Evolutionary conservation across 2,113 vertebrate species (phyloP).

Genomic region (Hyperopisus bebe): DNA sequence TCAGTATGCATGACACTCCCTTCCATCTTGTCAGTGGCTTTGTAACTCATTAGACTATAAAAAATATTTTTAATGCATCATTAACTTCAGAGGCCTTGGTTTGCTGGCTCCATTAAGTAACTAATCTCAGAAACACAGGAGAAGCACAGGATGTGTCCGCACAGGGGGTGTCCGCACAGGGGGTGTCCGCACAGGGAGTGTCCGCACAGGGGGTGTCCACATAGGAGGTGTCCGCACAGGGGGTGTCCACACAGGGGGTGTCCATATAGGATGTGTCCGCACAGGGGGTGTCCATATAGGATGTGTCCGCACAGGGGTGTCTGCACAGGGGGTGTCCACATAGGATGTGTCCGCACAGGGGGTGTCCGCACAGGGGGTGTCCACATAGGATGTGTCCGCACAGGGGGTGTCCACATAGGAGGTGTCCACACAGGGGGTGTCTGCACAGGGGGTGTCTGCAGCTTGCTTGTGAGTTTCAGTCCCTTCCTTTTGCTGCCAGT

Average conservation of each 20-base stretch:
- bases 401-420: too few relatives aligned
- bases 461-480: neutral
- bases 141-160: neutral
- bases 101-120: neutral
- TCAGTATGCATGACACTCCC: neutral
- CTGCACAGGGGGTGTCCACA: neutral
- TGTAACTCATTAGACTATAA: conserved; percentile 1
- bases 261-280: neutral
- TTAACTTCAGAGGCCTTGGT: neutral
- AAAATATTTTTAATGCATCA: neutral
- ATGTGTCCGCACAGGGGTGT: too few relatives aligned
- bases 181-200: neutral
- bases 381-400: neutral
- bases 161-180: neutral
- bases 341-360: too few relatives aligned
- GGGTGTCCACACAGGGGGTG: neutral
- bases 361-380: neutral
- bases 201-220: too few relatives aligned
- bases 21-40: neutral
- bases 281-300: neutral
- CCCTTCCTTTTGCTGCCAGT: neutral
- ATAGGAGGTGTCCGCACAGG: too few relatives aligned
- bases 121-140: neutral
- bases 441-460: neutral
- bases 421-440: too few relatives aligned